Base-by-base conservation (phyloP, 1,140 invertebrate genomes). In the Diabrotica undecimpunctata region DNA sequence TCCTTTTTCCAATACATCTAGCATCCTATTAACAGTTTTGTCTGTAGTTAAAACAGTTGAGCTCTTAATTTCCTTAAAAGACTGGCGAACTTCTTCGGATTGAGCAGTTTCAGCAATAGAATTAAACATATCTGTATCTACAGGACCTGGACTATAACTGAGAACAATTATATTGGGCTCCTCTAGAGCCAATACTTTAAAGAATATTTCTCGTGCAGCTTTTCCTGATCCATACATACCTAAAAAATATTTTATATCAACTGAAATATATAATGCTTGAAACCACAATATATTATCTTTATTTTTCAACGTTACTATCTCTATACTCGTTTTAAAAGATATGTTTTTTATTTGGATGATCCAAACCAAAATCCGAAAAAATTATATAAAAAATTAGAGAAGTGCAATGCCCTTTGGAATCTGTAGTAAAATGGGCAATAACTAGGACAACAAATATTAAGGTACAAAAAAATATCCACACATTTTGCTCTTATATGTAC, bases 81-180 rank as follows among this genome's bases (percentile, higher is more conserved):
- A 79, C 55, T 85, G 77, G 68, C 82, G 85, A 7, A 88, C 66
- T 54, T 86, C 85, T 0, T 78, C 66, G 79, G 90, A 87, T 7
- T 83, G 79, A 0, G 85, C 78, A 54, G 86, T 80, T 6, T 83
- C 79, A 41, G 86, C 79, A 35, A 92, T 81, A 70, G 83, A 81
- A n/a, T 86, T 76, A 50, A 90, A 87, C 94, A 98, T 98, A 56
- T 93, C 88, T 0, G 95, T 98, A 67, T 94, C 85, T 5, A 98
- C 90, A 5, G 95, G 93, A 35, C 96, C 96, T 0, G 96, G 96
- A 5, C 95, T 90, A 81, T 98, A 99, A 80, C 90, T 97, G 5
- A 99, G 78, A 8, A 97, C 88, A 62, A 87, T 81, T 0, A 95
- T 80, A 25, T 86, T 75, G 11, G 87, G 85, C 70, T 91, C 86